phyloP scores from a whole-genome alignment of 1,140 invertebrate genomes.

The Leptestheria dahalacensis region DNA sequence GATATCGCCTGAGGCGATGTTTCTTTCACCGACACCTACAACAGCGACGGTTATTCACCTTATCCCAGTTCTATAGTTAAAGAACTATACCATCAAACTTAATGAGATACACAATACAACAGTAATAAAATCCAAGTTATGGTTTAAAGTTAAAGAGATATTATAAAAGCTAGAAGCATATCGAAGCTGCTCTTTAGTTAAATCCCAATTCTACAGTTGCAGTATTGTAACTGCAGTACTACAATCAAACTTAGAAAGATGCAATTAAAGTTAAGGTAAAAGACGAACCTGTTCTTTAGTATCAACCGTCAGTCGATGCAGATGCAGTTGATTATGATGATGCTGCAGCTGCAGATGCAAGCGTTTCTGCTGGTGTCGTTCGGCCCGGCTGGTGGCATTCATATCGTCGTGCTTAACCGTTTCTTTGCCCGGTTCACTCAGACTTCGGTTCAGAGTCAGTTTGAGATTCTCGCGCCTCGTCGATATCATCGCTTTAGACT shows the following conservation, averaged over 20 bases:
- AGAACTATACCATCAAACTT: neutral
- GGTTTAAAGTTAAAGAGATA: too few species aligned
- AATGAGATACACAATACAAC: too few species aligned
- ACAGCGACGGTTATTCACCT: too few species aligned
- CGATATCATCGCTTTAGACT: neutral
- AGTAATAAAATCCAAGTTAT: too few species aligned
- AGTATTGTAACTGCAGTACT: too few species aligned
- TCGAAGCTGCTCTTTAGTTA: too few species aligned
- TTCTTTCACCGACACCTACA: neutral
- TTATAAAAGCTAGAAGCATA: too few species aligned
- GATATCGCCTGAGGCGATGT: neutral
- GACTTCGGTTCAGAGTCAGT: conserved; percentile 39
- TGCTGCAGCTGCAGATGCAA: conserved; percentile 12
- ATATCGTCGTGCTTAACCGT: neutral
- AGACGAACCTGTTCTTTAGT: neutral
- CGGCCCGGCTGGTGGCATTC: neutral
- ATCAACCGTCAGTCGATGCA: neutral
- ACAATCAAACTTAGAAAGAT: too few species aligned
- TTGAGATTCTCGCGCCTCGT: conserved; percentile 35
- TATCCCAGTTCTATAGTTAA: too few species aligned
- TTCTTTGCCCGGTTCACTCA: conserved; percentile 41
- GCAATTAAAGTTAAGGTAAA: neutral
- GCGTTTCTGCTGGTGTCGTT: neutral
- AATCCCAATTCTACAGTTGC: too few species aligned
- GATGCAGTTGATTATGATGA: conserved; percentile 11